These are phyloP conservation scores for Struthio camelus DNA, from an alignment of 2,113 vertebrate species.

Conservation along the genomic window DNA sequence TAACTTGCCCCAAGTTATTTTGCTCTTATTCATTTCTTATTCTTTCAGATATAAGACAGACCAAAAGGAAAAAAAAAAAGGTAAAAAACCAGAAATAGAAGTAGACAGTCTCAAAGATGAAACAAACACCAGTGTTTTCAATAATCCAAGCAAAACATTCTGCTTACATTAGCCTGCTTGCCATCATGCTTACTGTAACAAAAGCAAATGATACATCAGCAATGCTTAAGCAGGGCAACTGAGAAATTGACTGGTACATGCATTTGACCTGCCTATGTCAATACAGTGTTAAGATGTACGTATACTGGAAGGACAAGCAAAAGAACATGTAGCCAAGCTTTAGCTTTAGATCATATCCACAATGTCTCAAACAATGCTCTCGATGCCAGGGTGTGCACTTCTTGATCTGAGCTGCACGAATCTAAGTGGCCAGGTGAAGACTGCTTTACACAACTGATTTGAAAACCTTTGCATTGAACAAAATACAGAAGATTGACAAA, in stretches of 20 bases:
- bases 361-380: not conserved
- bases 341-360: not conserved
- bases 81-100: not conserved
- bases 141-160: not conserved
- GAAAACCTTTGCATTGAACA: conserved; percentile 9
- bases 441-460: conserved; percentile 17
- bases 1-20: not conserved
- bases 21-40: not conserved
- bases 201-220: not conserved
- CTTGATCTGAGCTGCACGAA: conserved; percentile 33
- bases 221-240: not conserved
- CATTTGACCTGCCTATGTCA: not conserved
- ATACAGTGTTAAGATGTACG: not conserved
- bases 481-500: conserved; percentile 45
- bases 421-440: conserved; percentile 42
- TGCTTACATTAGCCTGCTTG: not conserved
- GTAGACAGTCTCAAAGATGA: not conserved
- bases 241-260: not conserved
- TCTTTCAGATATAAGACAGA: not conserved
- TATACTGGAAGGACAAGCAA: not conserved
- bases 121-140: not conserved
- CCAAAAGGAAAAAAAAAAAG: not conserved
- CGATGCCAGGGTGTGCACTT: conserved; percentile 18
- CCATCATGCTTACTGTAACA: not conserved
- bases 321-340: not conserved